Evolutionary conservation across 2,113 vertebrate species (phyloP), one percentile per base, ranked within the genome.

Genomic region (Condylura cristata): DNA sequence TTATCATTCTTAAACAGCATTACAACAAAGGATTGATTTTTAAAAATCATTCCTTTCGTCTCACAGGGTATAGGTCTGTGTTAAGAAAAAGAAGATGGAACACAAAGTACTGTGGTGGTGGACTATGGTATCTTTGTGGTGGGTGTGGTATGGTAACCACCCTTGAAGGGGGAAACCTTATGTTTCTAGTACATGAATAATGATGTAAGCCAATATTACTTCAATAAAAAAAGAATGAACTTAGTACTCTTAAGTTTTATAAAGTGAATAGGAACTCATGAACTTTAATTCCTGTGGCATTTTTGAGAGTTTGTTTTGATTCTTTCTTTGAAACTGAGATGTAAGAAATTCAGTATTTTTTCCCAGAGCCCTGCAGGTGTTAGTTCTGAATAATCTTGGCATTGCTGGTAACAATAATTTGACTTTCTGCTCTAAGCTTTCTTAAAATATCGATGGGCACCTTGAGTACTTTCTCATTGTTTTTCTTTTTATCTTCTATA

Each of bases 361-460:
- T 82, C 14, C 28, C 39, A 75, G 86, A 96, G 56, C 28, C 66
- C 86, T 22, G 75, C 3, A 88, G 34, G 12, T n/a, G 22, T 87
- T 89, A 71, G 58, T 70, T 70, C 44, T 91, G 65, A 86, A 60
- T 90, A 90, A 92, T 34, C 39, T 83, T 89, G 86, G 34, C 56
- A 11, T 44, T 75, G 32, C 89, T 93, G 86, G 83, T 5, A 13
- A 13, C 5, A 32, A 68, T 4, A 10, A 26, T 44, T 85, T 94
- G 66, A 37, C 80, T 93, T 93, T 86, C 89, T 85, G 34, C 37
- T 94, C 82, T 41, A 58, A 18, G 22, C 70, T 90, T 58, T 30
- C 74, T 90, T 95, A 89, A 95, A 96, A 96, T 96, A 95, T 96
- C 93, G 76, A 96, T 93, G 61, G 86, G 58, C n/a, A 4, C 46